Evolutionary conservation across 2,888 invertebrate genomes (phyloP).

Genomic region (Tinea pellionella): DNA sequence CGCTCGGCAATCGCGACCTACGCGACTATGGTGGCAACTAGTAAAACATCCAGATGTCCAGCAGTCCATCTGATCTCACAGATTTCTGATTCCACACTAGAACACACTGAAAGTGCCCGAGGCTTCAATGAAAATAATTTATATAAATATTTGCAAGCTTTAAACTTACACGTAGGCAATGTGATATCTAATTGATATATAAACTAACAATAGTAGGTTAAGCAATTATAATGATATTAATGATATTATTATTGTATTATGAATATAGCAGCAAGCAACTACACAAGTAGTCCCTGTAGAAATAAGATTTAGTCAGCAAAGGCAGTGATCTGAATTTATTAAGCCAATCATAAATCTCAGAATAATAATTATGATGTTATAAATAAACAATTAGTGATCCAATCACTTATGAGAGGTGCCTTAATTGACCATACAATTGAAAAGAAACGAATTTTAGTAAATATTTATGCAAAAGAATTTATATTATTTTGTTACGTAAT

Average conservation of each 20-base stretch:
- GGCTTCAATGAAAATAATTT: background rate
- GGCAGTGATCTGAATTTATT: conserved; percentile 1
- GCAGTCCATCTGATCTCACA: conserved; percentile 3
- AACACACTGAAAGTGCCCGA: background rate
- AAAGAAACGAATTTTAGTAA: background rate
- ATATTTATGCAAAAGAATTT: background rate
- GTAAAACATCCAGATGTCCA: conserved; percentile 16
- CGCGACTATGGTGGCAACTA: conserved; percentile 78
- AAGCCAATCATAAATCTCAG: background rate
- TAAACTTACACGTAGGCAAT: conserved; percentile 1
- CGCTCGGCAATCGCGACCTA: conserved; percentile 82
- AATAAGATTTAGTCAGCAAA: background rate
- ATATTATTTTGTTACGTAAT: background rate
- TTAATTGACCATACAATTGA: background rate
- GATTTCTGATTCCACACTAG: background rate
- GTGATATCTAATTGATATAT: background rate
- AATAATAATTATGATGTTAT: background rate
- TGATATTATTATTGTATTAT: background rate
- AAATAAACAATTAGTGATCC: background rate
- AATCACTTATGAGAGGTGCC: background rate
- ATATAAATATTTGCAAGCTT: background rate
- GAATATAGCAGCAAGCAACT: background rate
- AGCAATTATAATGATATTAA: background rate
- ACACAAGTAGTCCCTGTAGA: background rate
- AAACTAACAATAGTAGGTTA: background rate